Evolutionary conservation across 2,113 vertebrate species (phyloP), one percentile per base, ranked within the genome.

Genomic region (Philantomba maxwellii): DNA sequence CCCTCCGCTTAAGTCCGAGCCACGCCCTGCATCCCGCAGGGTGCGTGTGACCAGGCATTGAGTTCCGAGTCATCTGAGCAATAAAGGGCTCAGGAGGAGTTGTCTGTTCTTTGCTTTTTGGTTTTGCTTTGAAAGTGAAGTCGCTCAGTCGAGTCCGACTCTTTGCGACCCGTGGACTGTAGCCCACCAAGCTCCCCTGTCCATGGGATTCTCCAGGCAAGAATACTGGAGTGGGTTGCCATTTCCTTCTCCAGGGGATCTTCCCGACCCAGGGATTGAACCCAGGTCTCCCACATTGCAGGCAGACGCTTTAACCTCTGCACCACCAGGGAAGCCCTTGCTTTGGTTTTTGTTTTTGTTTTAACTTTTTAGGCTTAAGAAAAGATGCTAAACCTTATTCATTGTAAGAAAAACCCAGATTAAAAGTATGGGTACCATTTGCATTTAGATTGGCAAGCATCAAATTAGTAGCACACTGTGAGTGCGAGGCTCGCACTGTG

Each of bases 1-100:
- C 51, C 3, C 33, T 23, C 30, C 1, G 11, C 86, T 55, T 60
- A 43, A 1, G 11, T 33, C 5, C 6, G 3, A 33, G 47, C 58
- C 85, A 7, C 93, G 19, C 89, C 94, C 57, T 0, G 16, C 51
- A 1, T 7, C 58, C 43, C 2, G 5, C 10, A 0, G 16, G 28
- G 13, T 7, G 33, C n/a, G 0, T 7, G 12, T 0, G 10, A 11
- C 17, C 16, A 0, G 19, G 30, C 47, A 36, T 28, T 2, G 26
- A 26, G 58, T 19, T 47, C 47, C 7, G 43, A 43, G 15, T 2
- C 3, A 4, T 2, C 47, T 9, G 28, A 11, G 5, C 49, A 15
- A 19, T 43, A 2, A 28, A 81, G 49, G 49, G 36, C 39, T 58
- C 33, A 11, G 45, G 25, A 58, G 43, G 11, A 45, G 10, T 12